Conservation (phyloP, 1,140 invertebrate species). For the Achroia grisella region DNA sequence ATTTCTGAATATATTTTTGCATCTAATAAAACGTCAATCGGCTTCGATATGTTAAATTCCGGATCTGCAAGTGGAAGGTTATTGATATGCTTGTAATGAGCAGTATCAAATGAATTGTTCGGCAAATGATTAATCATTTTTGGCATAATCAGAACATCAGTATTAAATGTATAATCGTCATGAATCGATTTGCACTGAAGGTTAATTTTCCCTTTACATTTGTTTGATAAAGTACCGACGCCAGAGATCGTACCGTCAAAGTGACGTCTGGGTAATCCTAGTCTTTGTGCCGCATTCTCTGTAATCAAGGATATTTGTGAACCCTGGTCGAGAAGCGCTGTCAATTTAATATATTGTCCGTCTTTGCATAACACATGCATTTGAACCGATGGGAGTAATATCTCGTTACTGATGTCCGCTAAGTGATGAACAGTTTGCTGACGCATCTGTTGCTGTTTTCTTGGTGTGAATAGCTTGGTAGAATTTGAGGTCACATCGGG, state of each 20-base stretch:
- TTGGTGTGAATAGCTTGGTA: too few species aligned
- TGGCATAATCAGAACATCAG: conserved; percentile 3
- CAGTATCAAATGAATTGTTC: background rate
- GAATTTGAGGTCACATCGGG: too few species aligned
- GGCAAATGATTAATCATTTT: conserved; percentile 7
- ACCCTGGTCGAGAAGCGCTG: too few species aligned
- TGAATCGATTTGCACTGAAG: conserved; percentile 8
- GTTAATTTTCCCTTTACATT: conserved; percentile 1
- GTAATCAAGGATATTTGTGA: conserved; percentile 4
- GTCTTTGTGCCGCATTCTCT: conserved; percentile 2
- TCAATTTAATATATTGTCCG: too few species aligned
- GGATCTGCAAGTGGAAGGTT: conserved; percentile 12
- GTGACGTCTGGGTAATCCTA: background rate
- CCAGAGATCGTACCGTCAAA: conserved; percentile 2
- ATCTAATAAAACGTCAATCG: conserved; percentile 9
- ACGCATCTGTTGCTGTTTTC: too few species aligned
- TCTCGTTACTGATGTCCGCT: too few species aligned
- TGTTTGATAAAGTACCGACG: background rate
- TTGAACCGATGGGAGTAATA: too few species aligned
- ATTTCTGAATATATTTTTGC: conserved; percentile 8
- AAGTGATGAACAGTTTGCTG: too few species aligned
- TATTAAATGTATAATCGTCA: conserved; percentile 5
- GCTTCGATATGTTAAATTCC: conserved; percentile 5
- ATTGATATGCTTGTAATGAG: conserved; percentile 1
- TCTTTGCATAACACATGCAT: too few species aligned